These are phyloP conservation scores for Agrilus mali DNA, from an alignment of 2,888 invertebrate species.

Conservation along the genomic window DNA sequence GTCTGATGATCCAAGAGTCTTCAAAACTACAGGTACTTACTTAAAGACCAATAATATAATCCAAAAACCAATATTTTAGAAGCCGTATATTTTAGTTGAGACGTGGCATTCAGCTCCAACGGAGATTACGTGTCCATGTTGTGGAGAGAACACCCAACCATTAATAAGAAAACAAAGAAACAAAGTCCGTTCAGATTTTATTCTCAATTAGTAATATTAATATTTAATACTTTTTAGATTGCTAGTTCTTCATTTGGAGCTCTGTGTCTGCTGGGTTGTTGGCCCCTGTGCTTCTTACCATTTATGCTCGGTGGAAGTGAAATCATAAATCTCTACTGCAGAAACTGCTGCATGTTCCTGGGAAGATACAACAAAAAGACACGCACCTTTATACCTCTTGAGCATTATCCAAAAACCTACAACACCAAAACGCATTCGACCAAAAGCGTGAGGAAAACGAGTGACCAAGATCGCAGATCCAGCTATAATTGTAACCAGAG, in stretches of 20 bases:
- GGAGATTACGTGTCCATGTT: conserved; percentile 21
- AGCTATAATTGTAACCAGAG: too few relatives aligned
- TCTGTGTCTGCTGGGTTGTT: conserved; percentile 27
- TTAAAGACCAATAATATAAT: too few relatives aligned
- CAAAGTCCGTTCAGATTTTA: conserved; percentile 20
- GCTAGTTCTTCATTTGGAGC: conserved; percentile 26
- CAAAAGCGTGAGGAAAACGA: too few relatives aligned
- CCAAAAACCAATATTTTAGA: too few relatives aligned
- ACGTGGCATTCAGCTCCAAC: conserved; percentile 27
- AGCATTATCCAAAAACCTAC: too few relatives aligned
- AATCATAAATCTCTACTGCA: conserved; percentile 32
- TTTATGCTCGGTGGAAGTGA: conserved; percentile 26
- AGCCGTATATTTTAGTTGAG: conserved; percentile 25
- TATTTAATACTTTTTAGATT: conserved; percentile 15
- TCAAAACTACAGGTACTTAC: conserved; percentile 18
- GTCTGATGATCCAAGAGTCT: conserved; percentile 10
- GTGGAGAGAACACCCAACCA: conserved; percentile 22
- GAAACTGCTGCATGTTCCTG: conserved; percentile 33
- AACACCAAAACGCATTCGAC: too few relatives aligned
- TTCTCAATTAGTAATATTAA: not conserved
- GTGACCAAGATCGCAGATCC: too few relatives aligned
- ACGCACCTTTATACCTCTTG: conserved; percentile 2
- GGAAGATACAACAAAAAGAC: conserved; percentile 30
- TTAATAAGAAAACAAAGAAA: conserved; percentile 28
- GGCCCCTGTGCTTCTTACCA: conserved; percentile 32